Percentiles rank a stretch among this genome's conserved stretches.
Evolutionary conservation across 2,797 vertebrate species (phyloP).

Genomic region (Sciurus carolinensis): DNA sequence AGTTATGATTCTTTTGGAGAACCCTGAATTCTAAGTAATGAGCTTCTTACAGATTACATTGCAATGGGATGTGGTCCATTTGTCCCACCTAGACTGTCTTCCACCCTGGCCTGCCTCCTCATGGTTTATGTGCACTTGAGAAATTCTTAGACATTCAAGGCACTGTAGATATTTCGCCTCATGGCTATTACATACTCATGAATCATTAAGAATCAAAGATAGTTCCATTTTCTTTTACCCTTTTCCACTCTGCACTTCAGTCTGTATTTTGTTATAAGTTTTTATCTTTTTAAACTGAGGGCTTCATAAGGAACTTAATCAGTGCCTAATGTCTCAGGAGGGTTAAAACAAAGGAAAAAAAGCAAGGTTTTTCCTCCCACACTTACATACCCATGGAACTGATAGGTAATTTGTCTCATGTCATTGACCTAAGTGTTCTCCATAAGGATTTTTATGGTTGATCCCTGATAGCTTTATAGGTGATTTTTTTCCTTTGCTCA

Average conservation of each 20-base stretch:
- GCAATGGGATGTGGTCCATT: neutral
- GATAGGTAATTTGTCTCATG: slow-evolving; percentile 38
- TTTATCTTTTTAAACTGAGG: slow-evolving; percentile 25
- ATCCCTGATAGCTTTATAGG: slow-evolving; percentile 47
- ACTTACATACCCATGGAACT: slow-evolving; percentile 3
- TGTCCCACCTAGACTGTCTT: neutral
- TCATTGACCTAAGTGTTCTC: neutral
- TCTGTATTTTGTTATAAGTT: neutral
- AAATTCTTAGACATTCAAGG: neutral
- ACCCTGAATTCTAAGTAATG: neutral
- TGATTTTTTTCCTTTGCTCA: neutral
- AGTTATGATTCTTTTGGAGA: slow-evolving; percentile 50
- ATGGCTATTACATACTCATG: neutral
- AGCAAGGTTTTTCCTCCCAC: neutral
- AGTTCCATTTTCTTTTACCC: neutral
- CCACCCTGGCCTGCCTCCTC: neutral
- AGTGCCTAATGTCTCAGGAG: neutral
- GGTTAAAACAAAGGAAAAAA: neutral
- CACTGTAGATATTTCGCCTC: neutral
- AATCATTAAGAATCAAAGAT: neutral
- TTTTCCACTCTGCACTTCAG: neutral
- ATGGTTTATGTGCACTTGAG: neutral
- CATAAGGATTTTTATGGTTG: neutral
- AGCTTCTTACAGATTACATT: neutral
- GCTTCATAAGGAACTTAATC: neutral